Base-by-base conservation (phyloP, 2,113 vertebrate genomes). In the Chrysemys picta region DNA sequence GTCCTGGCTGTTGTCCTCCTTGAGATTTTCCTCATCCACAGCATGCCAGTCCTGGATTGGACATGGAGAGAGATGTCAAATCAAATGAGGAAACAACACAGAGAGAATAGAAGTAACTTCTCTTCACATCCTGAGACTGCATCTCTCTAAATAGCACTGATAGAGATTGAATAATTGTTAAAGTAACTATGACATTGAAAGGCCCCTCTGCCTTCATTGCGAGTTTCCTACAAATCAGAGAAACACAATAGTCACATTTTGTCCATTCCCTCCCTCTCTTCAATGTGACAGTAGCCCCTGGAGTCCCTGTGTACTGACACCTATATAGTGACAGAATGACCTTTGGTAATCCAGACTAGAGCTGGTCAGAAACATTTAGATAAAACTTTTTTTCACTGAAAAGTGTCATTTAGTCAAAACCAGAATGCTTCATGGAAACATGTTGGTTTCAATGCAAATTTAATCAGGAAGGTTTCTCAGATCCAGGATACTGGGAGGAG, bases 1-100 rank as follows among this genome's bases (percentile, higher is more conserved):
- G 82, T 98, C 98, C 97, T 99, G 99, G 57, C 98, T 93, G 2
- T 93, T 17, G 3, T 99, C 98, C 93, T 97, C 87, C n/a, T 96
- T 9, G 11, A 98, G 97, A 16, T 94, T 97, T 84, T 81, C 5
- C 1, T 98, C 95, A 11, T 97, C 98, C 5, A 62, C 88, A 16
- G 97, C 84, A 16, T 99, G 93, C 88, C 90, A 97, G 42, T 99
- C 98, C 98, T 99, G 79, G 59, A 56, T 72, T 83, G 85, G 10
- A 24, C 90, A 72, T 31, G 17, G 22, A 8, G 24, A 25, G 47
- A 72, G 29, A 35, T 50, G 9, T 85, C 29, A 72, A 76, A 75
- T 21, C 50, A 25, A 50, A 81, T 12, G 27, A 45, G 22, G 31
- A 87, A 87, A 45, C 4, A 78, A 25, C 82, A 16, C 0, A 59